These are phyloP conservation scores for Pinctada fucata DNA, from an alignment of 2,888 invertebrate species.

Conservation along the genomic window DNA sequence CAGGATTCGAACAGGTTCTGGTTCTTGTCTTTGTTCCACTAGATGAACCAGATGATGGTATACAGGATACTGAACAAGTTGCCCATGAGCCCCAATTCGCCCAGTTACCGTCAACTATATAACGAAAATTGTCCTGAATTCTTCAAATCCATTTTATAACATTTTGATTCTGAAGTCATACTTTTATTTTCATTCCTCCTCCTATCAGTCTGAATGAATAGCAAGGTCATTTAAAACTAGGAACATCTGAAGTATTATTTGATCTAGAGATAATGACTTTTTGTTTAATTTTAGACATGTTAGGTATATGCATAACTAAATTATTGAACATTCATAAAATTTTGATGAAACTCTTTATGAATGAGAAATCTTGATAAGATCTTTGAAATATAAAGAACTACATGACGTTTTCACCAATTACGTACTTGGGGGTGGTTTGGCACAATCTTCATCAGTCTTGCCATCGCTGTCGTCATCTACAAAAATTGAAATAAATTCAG, in stretches of 20 bases:
- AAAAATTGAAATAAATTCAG: background rate
- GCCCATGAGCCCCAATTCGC: conserved; percentile 61
- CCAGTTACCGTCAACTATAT: conserved; percentile 65
- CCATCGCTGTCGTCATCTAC: conserved; percentile 56
- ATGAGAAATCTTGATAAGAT: no score
- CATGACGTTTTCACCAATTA: background rate
- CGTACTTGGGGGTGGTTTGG: conserved; percentile 41
- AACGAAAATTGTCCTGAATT: background rate
- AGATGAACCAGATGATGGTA: conserved; percentile 48
- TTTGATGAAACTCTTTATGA: no score
- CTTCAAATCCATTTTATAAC: background rate
- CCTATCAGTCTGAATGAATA: background rate
- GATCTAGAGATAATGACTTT: no score
- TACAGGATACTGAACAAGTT: conserved; percentile 61
- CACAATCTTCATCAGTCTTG: conserved; percentile 47
- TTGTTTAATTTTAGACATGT: no score
- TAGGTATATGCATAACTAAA: no score
- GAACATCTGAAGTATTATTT: no score
- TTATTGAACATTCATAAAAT: no score
- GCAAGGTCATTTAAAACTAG: no score
- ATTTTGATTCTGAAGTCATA: no score
- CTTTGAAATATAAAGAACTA: no score
- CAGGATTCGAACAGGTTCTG: conserved; percentile 45
- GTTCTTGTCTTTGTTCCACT: conserved; percentile 51
- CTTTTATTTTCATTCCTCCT: background rate